Evolutionary conservation across 1,140 invertebrate species (phyloP), one percentile per base, ranked within the genome.

Genomic region (Chionoecetes opilio): DNA sequence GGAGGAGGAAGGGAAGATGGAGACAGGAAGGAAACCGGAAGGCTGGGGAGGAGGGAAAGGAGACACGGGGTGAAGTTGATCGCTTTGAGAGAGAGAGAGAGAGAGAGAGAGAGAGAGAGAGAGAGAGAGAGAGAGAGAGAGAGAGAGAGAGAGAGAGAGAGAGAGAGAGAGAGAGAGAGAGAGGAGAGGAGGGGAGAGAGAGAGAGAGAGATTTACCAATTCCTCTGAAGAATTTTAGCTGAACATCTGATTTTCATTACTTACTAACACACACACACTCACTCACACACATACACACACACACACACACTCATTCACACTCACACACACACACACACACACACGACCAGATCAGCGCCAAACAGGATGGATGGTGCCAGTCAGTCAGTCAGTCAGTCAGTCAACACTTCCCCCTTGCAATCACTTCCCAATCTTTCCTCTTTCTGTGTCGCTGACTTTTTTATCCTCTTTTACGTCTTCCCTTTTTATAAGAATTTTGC

Each of bases 81-180:
- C 21, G 31, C n/a, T 32, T 38, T n/a, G n/a, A 31, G 82, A 93
- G n/a, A 86, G 92, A 86, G 34, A n/a, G 35, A 82, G 21, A 41
- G 63, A 41, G 35, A 29, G 31, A 93, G 26, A 32, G 31, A 34
- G 75, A 85, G 26, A 29, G 37, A 35, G 63, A 87, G 38, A 26
- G 63, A 53, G 37, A 86, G 31, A 32, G 38, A 21, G 63, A 32
- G n/a, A 53, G 84, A 53, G 82, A 86, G 38, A 37, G 29, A 34
- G 84, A 63, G 53, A 53, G 53, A 75, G 53, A 92, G 38, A 63
- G 46, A 53, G 46, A 63, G 90, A 53, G 46, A 53, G 90, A 63
- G 46, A 53, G 29, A 75, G 90, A 91, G 90, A 75, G 53, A 63
- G 46, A 92, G 84, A 53, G 82, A 86, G 38, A 37, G 29, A 34